Evolutionary conservation across 2,113 vertebrate genomes (phyloP).

Genomic region (Erythrolamprus reginae): DNA sequence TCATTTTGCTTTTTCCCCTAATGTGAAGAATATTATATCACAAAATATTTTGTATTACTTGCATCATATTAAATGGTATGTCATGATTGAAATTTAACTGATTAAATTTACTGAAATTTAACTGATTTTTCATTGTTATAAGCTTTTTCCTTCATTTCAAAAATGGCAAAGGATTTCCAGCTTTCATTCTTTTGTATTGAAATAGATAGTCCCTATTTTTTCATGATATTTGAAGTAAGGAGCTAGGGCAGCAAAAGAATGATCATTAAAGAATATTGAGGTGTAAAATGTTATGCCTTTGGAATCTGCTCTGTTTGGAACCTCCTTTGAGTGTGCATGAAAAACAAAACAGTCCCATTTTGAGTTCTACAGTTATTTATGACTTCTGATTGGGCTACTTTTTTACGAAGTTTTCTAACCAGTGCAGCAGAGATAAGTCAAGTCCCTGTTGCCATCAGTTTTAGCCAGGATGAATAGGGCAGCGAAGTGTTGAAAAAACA

Average conservation of each 20-base stretch:
- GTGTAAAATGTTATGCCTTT: background rate
- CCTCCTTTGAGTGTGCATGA: background rate
- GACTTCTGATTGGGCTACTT: background rate
- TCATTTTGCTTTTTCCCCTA: background rate
- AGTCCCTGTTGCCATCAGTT: background rate
- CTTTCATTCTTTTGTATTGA: conserved; percentile 1
- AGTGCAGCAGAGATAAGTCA: background rate
- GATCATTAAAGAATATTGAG: background rate
- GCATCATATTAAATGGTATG: background rate
- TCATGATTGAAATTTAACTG: background rate
- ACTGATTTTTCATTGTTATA: background rate
- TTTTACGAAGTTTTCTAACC: background rate
- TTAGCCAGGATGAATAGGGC: background rate
- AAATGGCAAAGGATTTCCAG: conserved; percentile 2
- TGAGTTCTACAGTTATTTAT: background rate
- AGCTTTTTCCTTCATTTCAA: background rate
- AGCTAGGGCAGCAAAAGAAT: conserved; percentile 8
- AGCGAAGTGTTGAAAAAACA: background rate
- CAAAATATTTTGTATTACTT: background rate
- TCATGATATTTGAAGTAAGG: background rate
- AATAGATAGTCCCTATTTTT: background rate
- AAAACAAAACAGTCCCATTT: background rate
- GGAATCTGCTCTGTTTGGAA: background rate
- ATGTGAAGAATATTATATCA: background rate
- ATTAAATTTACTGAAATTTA: background rate